A percentile compares a stretch with the other conserved stretches of the same genome.
These are phyloP conservation scores for Neopipo cinnamomea DNA, from an alignment of 2,113 vertebrate genomes.

Conservation along the genomic window DNA sequence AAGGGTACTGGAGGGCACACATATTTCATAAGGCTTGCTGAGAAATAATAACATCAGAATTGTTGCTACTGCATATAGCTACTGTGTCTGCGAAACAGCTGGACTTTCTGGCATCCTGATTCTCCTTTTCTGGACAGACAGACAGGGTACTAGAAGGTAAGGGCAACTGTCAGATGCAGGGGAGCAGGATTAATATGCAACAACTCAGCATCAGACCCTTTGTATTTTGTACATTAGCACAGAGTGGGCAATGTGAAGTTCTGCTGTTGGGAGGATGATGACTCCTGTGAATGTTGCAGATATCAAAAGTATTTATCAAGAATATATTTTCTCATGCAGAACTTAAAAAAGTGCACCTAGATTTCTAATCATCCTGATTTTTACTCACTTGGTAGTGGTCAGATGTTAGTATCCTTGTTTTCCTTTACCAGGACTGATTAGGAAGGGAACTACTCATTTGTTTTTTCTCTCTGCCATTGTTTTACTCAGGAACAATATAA, in stretches of 20 bases:
- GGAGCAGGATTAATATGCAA: background rate
- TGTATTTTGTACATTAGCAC: background rate
- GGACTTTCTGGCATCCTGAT: background rate
- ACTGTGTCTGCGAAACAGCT: background rate
- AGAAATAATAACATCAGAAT: background rate
- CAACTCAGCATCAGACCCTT: background rate
- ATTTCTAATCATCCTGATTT: background rate
- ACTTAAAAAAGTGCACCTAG: background rate
- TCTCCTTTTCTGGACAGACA: background rate
- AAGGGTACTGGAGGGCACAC: background rate
- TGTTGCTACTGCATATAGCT: background rate
- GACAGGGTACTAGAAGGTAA: background rate
- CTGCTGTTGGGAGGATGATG: fast-evolving
- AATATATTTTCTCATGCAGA: background rate
- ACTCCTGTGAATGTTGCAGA: background rate
- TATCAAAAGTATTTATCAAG: background rate
- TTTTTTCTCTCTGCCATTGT: background rate
- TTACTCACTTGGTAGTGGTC: background rate
- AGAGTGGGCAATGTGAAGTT: background rate
- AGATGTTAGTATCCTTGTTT: background rate
- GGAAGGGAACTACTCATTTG: background rate
- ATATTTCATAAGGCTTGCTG: background rate
- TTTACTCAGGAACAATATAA: constrained; percentile 15
- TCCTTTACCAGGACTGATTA: background rate
- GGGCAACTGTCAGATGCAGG: background rate